Conservation (phyloP, 1,140 invertebrate genomes). For the Brachionus rubens region DNA sequence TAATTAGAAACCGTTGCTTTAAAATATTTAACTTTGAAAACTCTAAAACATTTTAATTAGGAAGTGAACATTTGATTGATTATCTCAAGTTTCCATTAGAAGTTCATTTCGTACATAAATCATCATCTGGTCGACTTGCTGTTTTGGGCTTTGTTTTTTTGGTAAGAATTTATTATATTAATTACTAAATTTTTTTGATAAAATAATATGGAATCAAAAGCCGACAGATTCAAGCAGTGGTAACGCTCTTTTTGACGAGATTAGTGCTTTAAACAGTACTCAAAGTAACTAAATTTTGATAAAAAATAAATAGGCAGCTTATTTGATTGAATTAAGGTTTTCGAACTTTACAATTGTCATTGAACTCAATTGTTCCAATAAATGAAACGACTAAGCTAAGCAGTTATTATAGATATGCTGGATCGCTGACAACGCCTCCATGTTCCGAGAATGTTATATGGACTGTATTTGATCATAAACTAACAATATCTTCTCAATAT, state of each 20-base stretch:
- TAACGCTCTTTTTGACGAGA: background rate
- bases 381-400: background rate
- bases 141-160: constrained; percentile 9
- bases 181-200: background rate
- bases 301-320: background rate
- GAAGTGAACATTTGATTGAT: constrained; percentile 30
- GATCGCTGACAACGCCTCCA: constrained; percentile 82
- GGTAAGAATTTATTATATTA: background rate
- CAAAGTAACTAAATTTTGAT: background rate
- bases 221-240: background rate
- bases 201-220: background rate
- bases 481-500: background rate
- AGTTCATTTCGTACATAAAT: constrained; percentile 30
- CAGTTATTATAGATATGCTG: constrained; percentile 69
- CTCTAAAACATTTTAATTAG: background rate
- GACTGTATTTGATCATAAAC: constrained; percentile 68
- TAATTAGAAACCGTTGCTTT: too few relatives aligned
- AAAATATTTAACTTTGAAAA: too few relatives aligned
- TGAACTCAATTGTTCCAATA: background rate
- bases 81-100: constrained; percentile 31
- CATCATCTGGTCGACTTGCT: background rate
- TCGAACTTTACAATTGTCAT: background rate
- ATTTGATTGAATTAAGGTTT: background rate
- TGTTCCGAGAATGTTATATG: constrained; percentile 81
- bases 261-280: background rate